A percentile compares a stretch with the other conserved stretches of the same genome.
Evolutionary conservation across 1,140 invertebrate genomes (phyloP).

Genomic region (Trypoxylus dichotomus): DNA sequence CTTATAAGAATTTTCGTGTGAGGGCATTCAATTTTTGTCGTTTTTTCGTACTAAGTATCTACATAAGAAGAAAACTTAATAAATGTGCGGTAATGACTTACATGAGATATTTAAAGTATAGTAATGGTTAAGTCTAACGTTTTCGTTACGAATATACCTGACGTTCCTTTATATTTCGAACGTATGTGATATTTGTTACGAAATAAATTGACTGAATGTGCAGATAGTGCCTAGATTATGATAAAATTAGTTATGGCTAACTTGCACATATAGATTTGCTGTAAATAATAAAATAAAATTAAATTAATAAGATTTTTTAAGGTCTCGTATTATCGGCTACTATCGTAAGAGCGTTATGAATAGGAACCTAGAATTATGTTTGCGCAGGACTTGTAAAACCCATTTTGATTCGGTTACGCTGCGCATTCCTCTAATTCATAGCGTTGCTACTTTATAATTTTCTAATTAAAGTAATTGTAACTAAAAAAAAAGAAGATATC

Average conservation of each 20-base stretch:
- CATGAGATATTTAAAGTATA: background rate
- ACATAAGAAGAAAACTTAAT: background rate
- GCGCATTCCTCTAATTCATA: background rate
- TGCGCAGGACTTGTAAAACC: too few relatives aligned
- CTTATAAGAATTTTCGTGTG: background rate
- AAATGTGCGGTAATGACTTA: too few relatives aligned
- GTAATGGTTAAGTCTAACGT: background rate
- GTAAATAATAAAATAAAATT: background rate
- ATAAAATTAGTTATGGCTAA: slow-evolving; percentile 5
- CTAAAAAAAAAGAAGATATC: background rate
- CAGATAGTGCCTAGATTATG: background rate
- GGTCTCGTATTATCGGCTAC: background rate
- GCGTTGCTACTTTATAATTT: background rate
- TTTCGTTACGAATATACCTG: background rate
- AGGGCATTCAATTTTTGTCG: slow-evolving; percentile 22
- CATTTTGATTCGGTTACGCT: too few relatives aligned
- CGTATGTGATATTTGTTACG: background rate
- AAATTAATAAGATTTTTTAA: slow-evolving; percentile 5
- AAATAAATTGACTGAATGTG: background rate
- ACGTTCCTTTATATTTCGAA: background rate
- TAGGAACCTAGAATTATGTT: too few relatives aligned
- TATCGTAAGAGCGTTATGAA: background rate
- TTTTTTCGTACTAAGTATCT: background rate
- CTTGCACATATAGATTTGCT: slow-evolving; percentile 11
- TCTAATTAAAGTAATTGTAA: background rate